Percentiles rank a stretch among this genome's conserved stretches.
Conservation (phyloP, 1,140 invertebrate species). For the Euglossa dilemma region DNA sequence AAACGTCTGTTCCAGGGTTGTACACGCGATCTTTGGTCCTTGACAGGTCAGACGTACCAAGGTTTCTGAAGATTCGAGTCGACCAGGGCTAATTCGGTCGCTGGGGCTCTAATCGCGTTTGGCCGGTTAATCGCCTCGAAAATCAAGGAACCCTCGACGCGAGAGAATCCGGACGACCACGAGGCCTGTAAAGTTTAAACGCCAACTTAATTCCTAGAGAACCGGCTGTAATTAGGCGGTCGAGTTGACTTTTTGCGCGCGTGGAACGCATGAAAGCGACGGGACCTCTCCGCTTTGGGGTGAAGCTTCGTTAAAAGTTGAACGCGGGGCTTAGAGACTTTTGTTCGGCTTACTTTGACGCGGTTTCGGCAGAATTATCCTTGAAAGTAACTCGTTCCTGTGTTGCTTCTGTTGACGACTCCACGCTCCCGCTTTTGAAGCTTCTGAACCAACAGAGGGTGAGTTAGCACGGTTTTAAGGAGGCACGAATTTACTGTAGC, state of each 20-base stretch:
- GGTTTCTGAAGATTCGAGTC: conserved; percentile 46
- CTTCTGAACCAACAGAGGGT: too few relatives aligned
- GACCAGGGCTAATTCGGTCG: conserved; percentile 45
- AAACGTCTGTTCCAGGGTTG: conserved; percentile 5
- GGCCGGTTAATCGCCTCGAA: conserved; percentile 46
- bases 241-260: conserved; percentile 25
- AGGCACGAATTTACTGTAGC: too few relatives aligned
- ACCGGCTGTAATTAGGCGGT: conserved; percentile 35
- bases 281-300: neutral
- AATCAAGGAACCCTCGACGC: conserved; percentile 40
- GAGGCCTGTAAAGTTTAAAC: conserved; percentile 18
- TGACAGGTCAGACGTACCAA: conserved; percentile 13
- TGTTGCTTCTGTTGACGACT: neutral
- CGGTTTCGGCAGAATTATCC: neutral
- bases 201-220: conserved; percentile 19
- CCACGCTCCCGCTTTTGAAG: too few relatives aligned
- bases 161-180: neutral
- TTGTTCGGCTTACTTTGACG: neutral
- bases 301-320: conserved; percentile 14
- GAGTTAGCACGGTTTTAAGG: too few relatives aligned
- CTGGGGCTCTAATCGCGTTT: conserved; percentile 43
- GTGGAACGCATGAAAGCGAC: neutral
- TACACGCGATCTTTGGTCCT: conserved; percentile 39
- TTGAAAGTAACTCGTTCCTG: neutral
- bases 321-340: neutral